These are phyloP conservation scores for Gobius niger DNA, from an alignment of 2,113 vertebrate genomes.

Conservation along the genomic window DNA sequence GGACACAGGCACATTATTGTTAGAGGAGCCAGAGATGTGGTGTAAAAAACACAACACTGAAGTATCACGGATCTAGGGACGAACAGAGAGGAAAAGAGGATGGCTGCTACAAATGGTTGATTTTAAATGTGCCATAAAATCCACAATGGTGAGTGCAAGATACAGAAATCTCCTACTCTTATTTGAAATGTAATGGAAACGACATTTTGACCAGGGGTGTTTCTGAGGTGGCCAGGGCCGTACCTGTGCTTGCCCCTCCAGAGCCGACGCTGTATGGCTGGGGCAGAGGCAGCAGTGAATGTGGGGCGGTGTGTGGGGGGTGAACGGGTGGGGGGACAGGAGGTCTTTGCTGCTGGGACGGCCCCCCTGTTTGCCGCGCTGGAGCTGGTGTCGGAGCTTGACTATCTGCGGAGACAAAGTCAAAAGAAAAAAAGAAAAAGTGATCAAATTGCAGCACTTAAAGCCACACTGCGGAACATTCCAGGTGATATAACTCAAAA, in stretches of 20 bases:
- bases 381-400: constrained; percentile 87
- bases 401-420: constrained; percentile 78
- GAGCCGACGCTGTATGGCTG: constrained; percentile 78
- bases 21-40: not conserved
- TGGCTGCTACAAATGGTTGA: no score
- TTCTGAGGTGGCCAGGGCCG: not conserved
- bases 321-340: constrained; percentile 80
- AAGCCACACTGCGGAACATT: no score
- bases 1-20: not conserved
- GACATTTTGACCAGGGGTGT: not conserved
- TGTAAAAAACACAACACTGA: no score
- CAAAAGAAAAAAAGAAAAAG: not conserved
- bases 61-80: no score
- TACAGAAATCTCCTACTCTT: no score
- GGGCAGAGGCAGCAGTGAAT: constrained; percentile 70
- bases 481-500: no score
- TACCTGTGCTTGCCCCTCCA: constrained; percentile 83
- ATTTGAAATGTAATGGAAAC: not conserved
- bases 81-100: no score
- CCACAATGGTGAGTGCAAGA: no score
- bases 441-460: no score
- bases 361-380: constrained; percentile 84
- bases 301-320: constrained; percentile 56
- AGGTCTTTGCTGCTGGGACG: constrained; percentile 82
- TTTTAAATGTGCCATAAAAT: no score